These are phyloP conservation scores for Polyploca ridens DNA, from an alignment of 2,888 invertebrate genomes.

Conservation along the genomic window DNA sequence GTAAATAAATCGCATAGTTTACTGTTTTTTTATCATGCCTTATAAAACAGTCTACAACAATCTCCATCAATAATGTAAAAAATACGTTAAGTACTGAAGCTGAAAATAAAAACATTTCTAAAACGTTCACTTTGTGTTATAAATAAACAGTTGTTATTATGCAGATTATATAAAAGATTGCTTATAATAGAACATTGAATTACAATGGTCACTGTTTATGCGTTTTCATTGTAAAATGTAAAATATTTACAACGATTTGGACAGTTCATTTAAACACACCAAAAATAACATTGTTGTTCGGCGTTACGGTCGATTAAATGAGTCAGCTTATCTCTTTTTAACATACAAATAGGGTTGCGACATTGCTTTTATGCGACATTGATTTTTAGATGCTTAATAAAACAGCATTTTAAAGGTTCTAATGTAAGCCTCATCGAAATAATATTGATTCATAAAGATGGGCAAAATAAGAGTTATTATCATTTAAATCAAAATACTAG, in stretches of 20 bases:
- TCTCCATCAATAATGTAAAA: too few relatives aligned
- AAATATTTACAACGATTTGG: slow-evolving; percentile 21
- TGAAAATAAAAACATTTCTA: background rate
- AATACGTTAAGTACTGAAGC: too few relatives aligned
- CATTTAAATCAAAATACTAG: too few relatives aligned
- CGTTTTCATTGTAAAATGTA: slow-evolving; percentile 10
- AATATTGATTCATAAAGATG: too few relatives aligned
- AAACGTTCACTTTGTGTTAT: background rate
- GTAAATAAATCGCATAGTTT: too few relatives aligned
- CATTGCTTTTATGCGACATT: background rate
- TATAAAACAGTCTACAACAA: too few relatives aligned
- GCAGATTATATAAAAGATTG: background rate
- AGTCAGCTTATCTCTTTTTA: slow-evolving; percentile 44
- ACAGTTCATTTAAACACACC: slow-evolving; percentile 27
- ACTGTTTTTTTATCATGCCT: too few relatives aligned
- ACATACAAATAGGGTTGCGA: slow-evolving; percentile 36
- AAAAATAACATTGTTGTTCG: slow-evolving; percentile 49
- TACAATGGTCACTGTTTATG: slow-evolving; percentile 9
- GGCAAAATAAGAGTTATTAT: too few relatives aligned
- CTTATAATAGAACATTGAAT: slow-evolving; percentile 4
- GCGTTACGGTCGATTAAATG: slow-evolving; percentile 43
- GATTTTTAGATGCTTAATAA: background rate
- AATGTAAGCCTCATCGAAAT: too few relatives aligned
- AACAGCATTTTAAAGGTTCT: background rate
- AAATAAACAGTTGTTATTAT: background rate